phyloP scores from a whole-genome alignment of 2,113 vertebrate species.

The Podocnemis expansa region DNA sequence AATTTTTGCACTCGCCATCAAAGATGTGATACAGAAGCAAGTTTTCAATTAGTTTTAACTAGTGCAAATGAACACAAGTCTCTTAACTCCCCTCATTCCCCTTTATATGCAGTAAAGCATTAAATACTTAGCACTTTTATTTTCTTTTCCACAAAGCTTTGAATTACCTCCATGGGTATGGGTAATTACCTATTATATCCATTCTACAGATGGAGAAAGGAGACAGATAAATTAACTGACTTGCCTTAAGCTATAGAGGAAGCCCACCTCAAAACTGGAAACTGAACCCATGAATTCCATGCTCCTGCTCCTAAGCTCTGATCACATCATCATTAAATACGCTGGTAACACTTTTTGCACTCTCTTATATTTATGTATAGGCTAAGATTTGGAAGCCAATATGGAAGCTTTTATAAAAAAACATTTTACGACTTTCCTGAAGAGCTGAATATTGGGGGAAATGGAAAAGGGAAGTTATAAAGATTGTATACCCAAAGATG shows the following conservation, averaged over 20 bases:
- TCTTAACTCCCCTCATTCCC: background rate
- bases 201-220: background rate
- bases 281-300: background rate
- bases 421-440: background rate
- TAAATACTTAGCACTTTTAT: background rate
- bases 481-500: background rate
- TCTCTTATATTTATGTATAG: background rate
- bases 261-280: background rate
- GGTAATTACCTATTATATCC: background rate
- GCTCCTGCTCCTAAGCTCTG: background rate
- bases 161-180: background rate
- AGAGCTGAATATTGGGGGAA: slow-evolving; percentile 1
- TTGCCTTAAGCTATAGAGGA: slow-evolving; percentile 17
- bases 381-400: background rate
- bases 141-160: background rate
- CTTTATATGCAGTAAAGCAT: background rate
- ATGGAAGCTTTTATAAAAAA: background rate
- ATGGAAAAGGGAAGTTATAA: background rate
- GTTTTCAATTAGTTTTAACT: background rate
- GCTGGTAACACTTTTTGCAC: background rate
- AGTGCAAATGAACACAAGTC: background rate
- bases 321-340: background rate
- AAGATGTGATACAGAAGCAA: background rate
- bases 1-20: background rate
- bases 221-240: background rate